Conservation (phyloP, 2,888 invertebrate species). For the Sarcophaga variegata region DNA sequence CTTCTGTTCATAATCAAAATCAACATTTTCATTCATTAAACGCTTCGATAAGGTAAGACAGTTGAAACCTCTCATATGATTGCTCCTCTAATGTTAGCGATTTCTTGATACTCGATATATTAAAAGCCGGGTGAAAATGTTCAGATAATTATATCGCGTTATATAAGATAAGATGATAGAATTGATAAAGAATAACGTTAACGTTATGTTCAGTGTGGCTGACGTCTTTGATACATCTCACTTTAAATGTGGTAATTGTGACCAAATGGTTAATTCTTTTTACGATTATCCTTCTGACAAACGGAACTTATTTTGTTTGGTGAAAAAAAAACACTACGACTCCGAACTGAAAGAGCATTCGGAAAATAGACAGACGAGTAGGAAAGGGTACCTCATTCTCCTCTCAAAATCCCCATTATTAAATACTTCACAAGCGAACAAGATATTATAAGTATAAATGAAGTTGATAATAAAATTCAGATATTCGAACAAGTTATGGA, state of each 20-base stretch:
- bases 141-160: background rate
- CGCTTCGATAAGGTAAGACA: background rate
- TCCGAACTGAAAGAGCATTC: conserved; percentile 9
- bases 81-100: conserved; percentile 6
- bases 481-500: too few relatives aligned
- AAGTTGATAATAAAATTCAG: too few relatives aligned
- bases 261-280: conserved; percentile 33
- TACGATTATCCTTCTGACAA: conserved; percentile 16
- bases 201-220: too few relatives aligned
- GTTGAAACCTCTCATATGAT: conserved; percentile 10
- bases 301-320: conserved; percentile 29
- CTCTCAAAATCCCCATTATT: background rate
- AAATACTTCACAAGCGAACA: background rate
- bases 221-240: background rate
- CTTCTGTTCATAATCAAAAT: background rate
- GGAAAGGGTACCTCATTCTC: conserved; percentile 35
- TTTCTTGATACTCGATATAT: conserved; percentile 12
- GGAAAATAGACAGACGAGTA: conserved; percentile 41
- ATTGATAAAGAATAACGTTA: conserved; percentile 33
- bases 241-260: conserved; percentile 9
- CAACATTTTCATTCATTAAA: background rate
- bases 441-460: background rate
- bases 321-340: conserved; percentile 26
- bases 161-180: conserved; percentile 14
- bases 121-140: background rate